Evolutionary conservation across 2,113 vertebrate genomes (phyloP).

Genomic region (Cyprinodon brontotheroides): DNA sequence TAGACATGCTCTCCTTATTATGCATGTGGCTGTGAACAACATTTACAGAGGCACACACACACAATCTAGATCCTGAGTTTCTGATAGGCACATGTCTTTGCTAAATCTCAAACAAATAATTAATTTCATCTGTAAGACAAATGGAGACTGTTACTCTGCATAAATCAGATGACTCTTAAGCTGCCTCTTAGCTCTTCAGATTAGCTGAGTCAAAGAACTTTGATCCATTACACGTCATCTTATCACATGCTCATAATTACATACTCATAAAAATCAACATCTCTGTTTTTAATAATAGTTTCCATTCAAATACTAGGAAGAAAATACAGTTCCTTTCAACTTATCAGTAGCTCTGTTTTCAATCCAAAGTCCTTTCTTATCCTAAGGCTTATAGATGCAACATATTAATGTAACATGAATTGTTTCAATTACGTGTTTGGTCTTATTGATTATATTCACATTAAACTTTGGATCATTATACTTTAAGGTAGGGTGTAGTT

Average conservation of each 20-base stretch:
- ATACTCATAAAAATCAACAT: background rate
- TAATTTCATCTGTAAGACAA: constrained; percentile 5
- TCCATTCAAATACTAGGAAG: background rate
- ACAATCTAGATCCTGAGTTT: constrained; percentile 3
- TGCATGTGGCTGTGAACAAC: constrained; percentile 40
- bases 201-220: constrained; percentile 22
- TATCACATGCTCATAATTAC: background rate
- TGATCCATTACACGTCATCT: constrained; percentile 8
- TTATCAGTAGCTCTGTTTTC: background rate
- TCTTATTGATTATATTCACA: background rate
- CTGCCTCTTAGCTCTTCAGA: background rate
- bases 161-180: constrained; percentile 10
- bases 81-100: constrained; percentile 21
- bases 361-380: background rate
- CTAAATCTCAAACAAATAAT: background rate
- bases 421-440: background rate
- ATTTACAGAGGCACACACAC: background rate
- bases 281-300: background rate
- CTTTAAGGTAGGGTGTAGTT: background rate
- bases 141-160: background rate
- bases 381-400: background rate
- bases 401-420: background rate
- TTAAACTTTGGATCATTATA: background rate
- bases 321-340: background rate
- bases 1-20: constrained; percentile 66